A percentile compares a stretch with the other conserved stretches of the same genome.
Evolutionary conservation across 2,888 invertebrate genomes (phyloP).

Genomic region (Nomada ruficornis): DNA sequence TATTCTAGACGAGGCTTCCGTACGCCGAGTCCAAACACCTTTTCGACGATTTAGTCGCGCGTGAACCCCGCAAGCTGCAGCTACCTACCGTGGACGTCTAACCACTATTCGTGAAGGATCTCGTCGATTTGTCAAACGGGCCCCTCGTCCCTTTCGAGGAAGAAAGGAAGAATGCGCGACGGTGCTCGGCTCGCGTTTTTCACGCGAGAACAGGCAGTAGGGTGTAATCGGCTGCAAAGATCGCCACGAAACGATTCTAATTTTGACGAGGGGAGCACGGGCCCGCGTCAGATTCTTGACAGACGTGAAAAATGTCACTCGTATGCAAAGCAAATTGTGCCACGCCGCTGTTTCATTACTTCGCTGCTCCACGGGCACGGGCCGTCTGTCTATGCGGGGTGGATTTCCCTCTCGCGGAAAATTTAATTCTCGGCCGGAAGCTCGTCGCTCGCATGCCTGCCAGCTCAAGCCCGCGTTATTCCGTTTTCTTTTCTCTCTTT

Average conservation of each 20-base stretch:
- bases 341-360: conserved; percentile 73
- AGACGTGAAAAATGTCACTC: conserved; percentile 75
- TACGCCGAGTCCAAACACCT: not conserved
- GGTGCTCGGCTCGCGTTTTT: conserved; percentile 4
- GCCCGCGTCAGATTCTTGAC: conserved; percentile 45
- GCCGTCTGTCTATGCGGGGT: conserved; percentile 11
- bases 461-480: not conserved
- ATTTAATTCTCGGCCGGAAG: conserved; percentile 71
- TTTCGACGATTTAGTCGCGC: conserved; percentile 11
- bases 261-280: conserved; percentile 27
- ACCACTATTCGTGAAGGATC: conserved; percentile 1
- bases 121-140: conserved; percentile 19
- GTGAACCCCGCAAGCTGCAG: not conserved
- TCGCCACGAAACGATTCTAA: conserved; percentile 37
- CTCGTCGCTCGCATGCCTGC: conserved; percentile 56
- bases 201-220: not conserved
- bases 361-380: conserved; percentile 39
- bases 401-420: conserved; percentile 59
- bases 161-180: not conserved
- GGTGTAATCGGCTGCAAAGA: conserved; percentile 16
- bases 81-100: not conserved
- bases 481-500: not conserved
- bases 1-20: not conserved
- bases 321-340: conserved; percentile 76
- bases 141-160: not conserved